These are phyloP conservation scores for Gadopsis bispinosus DNA, from an alignment of 2,797 vertebrate species.

Conservation along the genomic window DNA sequence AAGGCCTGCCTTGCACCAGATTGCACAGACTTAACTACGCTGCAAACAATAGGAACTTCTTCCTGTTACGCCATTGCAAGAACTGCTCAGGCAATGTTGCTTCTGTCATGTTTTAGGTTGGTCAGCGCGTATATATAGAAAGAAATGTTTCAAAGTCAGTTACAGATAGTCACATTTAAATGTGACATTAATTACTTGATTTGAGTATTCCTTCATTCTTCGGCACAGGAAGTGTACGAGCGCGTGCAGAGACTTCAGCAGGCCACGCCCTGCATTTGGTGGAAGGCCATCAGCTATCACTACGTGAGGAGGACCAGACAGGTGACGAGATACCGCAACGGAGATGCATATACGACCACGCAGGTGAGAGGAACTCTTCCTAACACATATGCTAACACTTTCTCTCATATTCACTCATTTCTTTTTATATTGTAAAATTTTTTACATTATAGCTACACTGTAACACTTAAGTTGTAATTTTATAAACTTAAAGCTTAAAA, in stretches of 20 bases:
- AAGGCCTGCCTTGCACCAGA: conserved; percentile 19
- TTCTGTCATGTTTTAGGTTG: not conserved
- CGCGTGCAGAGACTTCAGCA: conserved; percentile 91
- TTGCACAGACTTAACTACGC: conserved; percentile 6
- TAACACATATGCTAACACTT: too few relatives aligned
- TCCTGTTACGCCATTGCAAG: not conserved
- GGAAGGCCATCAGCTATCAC: conserved; percentile 97
- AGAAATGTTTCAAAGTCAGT: not conserved
- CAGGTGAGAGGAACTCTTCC: conserved; percentile 68
- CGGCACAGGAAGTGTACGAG: conserved; percentile 87
- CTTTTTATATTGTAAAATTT: not conserved
- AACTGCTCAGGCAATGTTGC: not conserved
- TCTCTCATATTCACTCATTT: not conserved
- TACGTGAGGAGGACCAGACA: conserved; percentile 92
- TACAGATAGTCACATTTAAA: not conserved
- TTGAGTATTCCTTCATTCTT: not conserved
- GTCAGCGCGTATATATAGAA: not conserved
- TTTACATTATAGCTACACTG: conserved; percentile 1
- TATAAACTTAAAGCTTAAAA: conserved; percentile 18
- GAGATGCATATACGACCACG: conserved; percentile 93
- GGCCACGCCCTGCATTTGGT: conserved; percentile 94
- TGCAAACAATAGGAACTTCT: conserved; percentile 10
- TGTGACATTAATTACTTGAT: not conserved
- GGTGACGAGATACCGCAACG: conserved; percentile 92
- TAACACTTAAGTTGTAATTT: conserved; percentile 1